Conservation (phyloP, 2,113 vertebrate species). For the Lagopus muta region DNA sequence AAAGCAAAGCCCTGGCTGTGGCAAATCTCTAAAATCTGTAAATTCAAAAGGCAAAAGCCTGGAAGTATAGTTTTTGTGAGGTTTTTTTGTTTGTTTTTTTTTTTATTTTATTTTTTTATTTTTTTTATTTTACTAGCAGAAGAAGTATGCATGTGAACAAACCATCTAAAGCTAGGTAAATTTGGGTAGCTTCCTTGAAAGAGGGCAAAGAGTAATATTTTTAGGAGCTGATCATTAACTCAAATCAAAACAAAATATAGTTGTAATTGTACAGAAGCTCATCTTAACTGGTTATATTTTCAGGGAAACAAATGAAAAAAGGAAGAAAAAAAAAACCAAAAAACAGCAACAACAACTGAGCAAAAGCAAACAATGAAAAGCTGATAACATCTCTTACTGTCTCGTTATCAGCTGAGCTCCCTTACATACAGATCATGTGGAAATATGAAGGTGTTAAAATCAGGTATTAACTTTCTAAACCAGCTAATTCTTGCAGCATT, state of each 20-base stretch:
- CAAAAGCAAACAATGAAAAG: not conserved
- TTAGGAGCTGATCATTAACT: not conserved
- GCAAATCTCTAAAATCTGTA: not conserved
- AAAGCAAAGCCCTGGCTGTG: not conserved
- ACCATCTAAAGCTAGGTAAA: not conserved
- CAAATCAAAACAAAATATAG: not conserved
- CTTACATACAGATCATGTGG: not conserved
- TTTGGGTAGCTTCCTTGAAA: not conserved
- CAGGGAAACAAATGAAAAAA: not conserved
- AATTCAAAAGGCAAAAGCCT: not conserved
- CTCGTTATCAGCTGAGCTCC: not conserved
- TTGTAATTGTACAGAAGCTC: not conserved
- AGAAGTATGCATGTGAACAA: not conserved
- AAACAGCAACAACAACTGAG: no score
- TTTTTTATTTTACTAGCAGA: not conserved
- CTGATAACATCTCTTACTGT: not conserved
- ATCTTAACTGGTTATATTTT: not conserved
- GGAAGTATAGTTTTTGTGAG: not conserved
- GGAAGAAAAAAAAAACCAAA: no score
- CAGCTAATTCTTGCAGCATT: not conserved
- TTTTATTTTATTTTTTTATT: no score
- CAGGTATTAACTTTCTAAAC: not conserved
- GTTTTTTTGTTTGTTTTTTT: no score
- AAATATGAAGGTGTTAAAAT: not conserved
- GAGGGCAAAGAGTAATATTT: not conserved